Conservation (phyloP, 1,140 invertebrate genomes). For the Papilio dardanus region DNA sequence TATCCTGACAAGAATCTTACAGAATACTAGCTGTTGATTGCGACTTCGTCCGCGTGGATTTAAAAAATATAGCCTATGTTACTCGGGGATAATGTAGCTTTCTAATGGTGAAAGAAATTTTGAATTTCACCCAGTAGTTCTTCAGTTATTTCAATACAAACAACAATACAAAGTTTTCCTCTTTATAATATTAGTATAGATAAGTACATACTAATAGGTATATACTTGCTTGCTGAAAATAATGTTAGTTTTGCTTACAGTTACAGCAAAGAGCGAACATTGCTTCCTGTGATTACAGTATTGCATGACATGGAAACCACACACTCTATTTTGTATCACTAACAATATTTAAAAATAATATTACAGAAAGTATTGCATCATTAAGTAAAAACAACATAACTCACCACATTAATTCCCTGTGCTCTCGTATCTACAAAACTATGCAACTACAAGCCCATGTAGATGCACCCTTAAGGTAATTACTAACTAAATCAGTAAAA, state of each 20-base stretch:
- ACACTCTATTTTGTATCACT: neutral
- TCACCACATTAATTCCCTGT: neutral
- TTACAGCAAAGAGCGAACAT: neutral
- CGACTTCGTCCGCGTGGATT: no score
- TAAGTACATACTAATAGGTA: no score
- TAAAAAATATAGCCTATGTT: no score
- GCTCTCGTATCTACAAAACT: neutral
- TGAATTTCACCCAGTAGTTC: no score
- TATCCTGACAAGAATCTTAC: conserved; percentile 15
- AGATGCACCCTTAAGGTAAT: neutral
- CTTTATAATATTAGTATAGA: no score
- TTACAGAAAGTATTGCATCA: neutral
- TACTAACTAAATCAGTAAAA: neutral
- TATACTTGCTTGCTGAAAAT: neutral
- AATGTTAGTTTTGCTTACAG: neutral
- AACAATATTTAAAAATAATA: neutral
- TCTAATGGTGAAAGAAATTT: no score
- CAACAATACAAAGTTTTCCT: no score
- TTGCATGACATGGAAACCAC: conserved; percentile 14
- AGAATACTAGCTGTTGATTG: no score
- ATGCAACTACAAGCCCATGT: neutral
- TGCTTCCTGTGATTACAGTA: conserved; percentile 22
- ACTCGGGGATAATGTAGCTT: no score
- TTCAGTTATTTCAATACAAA: no score
- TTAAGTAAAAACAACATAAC: no score